These are phyloP conservation scores for Chanos chanos DNA, from an alignment of 2,797 vertebrate species.

Conservation along the genomic window DNA sequence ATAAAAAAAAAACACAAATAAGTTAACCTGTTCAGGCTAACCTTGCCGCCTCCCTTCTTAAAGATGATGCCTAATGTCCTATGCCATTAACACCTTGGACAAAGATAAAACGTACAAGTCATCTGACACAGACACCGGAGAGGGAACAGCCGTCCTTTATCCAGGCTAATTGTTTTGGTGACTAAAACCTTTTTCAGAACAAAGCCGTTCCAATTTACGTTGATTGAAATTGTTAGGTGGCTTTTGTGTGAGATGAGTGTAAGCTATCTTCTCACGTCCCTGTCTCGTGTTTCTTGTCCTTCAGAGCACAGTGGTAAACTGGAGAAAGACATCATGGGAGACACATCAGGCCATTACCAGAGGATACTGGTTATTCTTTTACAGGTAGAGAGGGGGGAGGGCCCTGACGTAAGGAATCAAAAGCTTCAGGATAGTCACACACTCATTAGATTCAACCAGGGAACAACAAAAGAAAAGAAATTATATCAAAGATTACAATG, in stretches of 20 bases:
- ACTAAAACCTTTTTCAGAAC: slow-evolving; percentile 29
- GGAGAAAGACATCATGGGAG: slow-evolving; percentile 86
- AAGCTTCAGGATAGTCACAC: no score
- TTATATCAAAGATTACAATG: no score
- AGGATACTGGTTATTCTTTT: slow-evolving; percentile 87
- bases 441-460: no score
- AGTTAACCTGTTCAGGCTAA: no score
- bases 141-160: slow-evolving; percentile 31
- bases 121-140: slow-evolving; percentile 47
- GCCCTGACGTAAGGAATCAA: not conserved
- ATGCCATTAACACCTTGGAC: not conserved
- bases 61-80: not conserved
- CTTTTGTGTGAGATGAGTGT: slow-evolving; percentile 29
- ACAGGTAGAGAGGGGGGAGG: slow-evolving; percentile 71
- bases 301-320: slow-evolving; percentile 84
- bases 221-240: slow-evolving; percentile 37
- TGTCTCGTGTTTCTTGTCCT: slow-evolving; percentile 57
- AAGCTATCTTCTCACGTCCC: slow-evolving; percentile 37
- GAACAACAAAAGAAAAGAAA: no score
- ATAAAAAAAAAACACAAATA: no score
- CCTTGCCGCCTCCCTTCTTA: not conserved
- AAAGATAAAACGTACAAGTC: slow-evolving; percentile 8
- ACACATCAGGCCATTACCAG: slow-evolving; percentile 88
- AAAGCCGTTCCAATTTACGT: slow-evolving; percentile 23
- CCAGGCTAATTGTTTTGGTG: slow-evolving; percentile 49